Percentiles rank a stretch among this genome's conserved stretches.
Conservation (phyloP, 2,888 invertebrate genomes). For the Hypercompe scribonia region DNA sequence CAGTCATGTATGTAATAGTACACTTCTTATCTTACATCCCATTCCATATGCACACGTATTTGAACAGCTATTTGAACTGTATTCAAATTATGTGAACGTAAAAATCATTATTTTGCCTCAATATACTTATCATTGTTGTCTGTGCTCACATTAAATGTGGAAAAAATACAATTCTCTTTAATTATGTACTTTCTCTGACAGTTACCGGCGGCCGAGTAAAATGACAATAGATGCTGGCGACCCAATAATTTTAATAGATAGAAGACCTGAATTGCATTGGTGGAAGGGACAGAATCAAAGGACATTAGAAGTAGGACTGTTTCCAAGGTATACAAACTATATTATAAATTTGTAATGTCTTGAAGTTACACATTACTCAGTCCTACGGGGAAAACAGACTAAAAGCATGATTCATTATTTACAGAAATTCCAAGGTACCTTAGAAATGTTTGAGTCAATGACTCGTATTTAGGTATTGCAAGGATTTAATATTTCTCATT, state of each 20-base stretch:
- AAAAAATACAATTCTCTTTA: slow-evolving; percentile 8
- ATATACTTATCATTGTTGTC: slow-evolving; percentile 30
- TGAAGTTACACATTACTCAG: not conserved
- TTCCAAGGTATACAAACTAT: slow-evolving; percentile 89
- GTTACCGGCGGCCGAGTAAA: slow-evolving; percentile 87
- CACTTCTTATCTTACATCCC: not conserved
- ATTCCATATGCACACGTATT: slow-evolving; percentile 3
- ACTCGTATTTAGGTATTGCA: not conserved
- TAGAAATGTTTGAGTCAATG: not conserved
- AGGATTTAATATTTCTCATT: not conserved
- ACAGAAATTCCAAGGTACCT: not conserved
- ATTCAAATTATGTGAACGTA: not conserved
- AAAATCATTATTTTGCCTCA: not conserved
- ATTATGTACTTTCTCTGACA: slow-evolving; percentile 47
- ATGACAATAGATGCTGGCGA: slow-evolving; percentile 93
- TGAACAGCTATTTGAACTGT: not conserved
- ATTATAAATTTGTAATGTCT: too few species aligned
- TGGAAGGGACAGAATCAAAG: slow-evolving; percentile 98
- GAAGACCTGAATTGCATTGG: slow-evolving; percentile 95
- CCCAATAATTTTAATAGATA: slow-evolving; percentile 95
- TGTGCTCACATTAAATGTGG: slow-evolving; percentile 23
- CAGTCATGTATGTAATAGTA: not conserved
- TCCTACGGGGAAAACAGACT: not conserved
- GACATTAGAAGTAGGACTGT: slow-evolving; percentile 94
- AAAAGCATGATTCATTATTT: not conserved